Percentiles rank a stretch among this genome's conserved stretches.
Conservation (phyloP, 2,888 invertebrate species). For the Deroplatys truncata region DNA sequence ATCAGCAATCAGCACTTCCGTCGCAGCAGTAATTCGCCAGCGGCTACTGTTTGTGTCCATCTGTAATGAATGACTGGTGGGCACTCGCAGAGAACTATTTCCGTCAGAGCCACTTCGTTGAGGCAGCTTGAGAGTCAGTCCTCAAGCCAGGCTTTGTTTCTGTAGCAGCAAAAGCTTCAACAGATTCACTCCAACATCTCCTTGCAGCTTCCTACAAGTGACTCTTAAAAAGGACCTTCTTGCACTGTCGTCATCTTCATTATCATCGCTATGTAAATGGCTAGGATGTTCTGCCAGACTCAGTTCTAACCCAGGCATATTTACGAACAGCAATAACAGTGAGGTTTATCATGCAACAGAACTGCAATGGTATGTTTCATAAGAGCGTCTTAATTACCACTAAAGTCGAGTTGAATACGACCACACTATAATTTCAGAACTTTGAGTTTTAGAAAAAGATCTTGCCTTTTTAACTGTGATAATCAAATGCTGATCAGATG, state of each 20-base stretch:
- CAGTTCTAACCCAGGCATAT: too few species aligned
- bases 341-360: too few species aligned
- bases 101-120: neutral
- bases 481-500: too few species aligned
- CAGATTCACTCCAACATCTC: neutral
- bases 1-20: neutral
- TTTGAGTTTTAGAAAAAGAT: too few species aligned
- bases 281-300: too few species aligned
- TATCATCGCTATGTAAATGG: neutral
- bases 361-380: too few species aligned
- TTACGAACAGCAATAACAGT: too few species aligned
- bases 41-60: neutral
- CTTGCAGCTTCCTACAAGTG: neutral
- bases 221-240: neutral
- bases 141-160: neutral
- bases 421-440: too few species aligned
- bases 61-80: too few species aligned
- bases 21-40: neutral
- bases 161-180: neutral
- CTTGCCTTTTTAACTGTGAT: too few species aligned
- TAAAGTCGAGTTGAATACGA: too few species aligned
- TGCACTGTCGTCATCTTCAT: neutral
- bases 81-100: neutral
- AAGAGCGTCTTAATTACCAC: too few species aligned
- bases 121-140: neutral